phyloP scores from a whole-genome alignment of 2,888 invertebrate species.

The Xestia ashworthii region DNA sequence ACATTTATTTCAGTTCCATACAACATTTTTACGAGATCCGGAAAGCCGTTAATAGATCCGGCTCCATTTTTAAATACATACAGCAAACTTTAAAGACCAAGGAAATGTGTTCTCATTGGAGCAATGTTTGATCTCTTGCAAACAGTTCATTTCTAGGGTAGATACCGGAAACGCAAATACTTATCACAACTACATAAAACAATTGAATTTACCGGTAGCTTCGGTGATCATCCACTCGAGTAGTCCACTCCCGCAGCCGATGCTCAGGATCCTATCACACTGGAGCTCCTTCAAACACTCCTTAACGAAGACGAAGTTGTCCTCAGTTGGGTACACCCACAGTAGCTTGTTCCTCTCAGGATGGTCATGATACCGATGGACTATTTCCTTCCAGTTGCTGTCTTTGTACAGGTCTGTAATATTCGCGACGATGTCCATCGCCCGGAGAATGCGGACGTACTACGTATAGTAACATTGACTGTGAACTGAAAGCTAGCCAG shows the following conservation, averaged over 20 bases:
- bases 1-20: neutral
- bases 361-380: constrained; percentile 85
- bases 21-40: constrained; percentile 1
- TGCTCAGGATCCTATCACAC: constrained; percentile 91
- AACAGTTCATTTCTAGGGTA: neutral
- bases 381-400: constrained; percentile 87
- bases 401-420: constrained; percentile 83
- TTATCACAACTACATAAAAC: neutral
- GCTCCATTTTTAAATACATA: neutral
- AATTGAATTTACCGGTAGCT: constrained; percentile 89
- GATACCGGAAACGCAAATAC: neutral
- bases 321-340: constrained; percentile 94
- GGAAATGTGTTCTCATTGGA: neutral
- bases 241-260: constrained; percentile 96
- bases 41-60: neutral
- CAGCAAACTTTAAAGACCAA: neutral
- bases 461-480: constrained; percentile 69
- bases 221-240: constrained; percentile 94
- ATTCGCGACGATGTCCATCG: constrained; percentile 83
- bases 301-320: constrained; percentile 91
- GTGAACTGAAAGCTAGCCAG: constrained; percentile 60
- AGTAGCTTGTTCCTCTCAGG: constrained; percentile 90
- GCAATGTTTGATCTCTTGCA: too few relatives aligned
- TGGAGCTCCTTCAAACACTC: constrained; percentile 81
- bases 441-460: constrained; percentile 42